A percentile compares a stretch with the other conserved stretches of the same genome.
phyloP scores from a whole-genome alignment of 2,888 invertebrate genomes.

The Portevinia maculata region DNA sequence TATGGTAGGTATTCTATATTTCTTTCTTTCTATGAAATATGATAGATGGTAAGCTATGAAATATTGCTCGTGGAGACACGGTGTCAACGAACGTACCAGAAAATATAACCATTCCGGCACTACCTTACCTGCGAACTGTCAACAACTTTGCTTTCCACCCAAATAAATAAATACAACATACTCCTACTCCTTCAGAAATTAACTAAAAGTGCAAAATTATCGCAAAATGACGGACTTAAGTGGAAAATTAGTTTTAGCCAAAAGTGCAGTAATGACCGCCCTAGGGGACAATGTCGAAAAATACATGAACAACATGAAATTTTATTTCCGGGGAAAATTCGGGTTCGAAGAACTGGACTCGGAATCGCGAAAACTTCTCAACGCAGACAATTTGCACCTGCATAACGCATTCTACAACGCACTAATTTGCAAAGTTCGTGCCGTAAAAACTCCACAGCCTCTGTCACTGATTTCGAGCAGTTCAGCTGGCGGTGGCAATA shows the following conservation, averaged over 20 bases:
- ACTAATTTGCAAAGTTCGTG: slow-evolving; percentile 88
- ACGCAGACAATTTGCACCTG: slow-evolving; percentile 89
- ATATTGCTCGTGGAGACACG: too few species aligned
- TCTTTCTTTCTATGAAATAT: too few species aligned
- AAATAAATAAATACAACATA: background rate
- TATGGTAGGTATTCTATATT: too few species aligned
- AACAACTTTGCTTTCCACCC: too few species aligned
- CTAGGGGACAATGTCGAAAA: slow-evolving; percentile 88
- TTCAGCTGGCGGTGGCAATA: slow-evolving; percentile 76
- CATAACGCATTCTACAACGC: slow-evolving; percentile 94
- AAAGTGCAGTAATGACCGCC: slow-evolving; percentile 80
- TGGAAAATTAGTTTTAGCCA: slow-evolving; percentile 79
- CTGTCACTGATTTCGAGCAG: slow-evolving; percentile 61
- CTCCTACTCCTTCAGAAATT: background rate
- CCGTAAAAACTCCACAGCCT: slow-evolving; percentile 77
- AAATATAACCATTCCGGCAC: too few species aligned
- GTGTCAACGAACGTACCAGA: too few species aligned
- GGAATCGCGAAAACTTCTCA: slow-evolving; percentile 89
- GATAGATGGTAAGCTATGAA: too few species aligned
- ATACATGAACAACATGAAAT: slow-evolving; percentile 89
- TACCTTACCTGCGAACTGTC: too few species aligned
- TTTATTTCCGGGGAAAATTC: slow-evolving; percentile 90
- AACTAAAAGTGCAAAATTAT: background rate
- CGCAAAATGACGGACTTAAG: slow-evolving; percentile 78
- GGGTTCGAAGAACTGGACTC: slow-evolving; percentile 93